phyloP scores from a whole-genome alignment of 2,113 vertebrate genomes.

The Stigmatopora nigra region DNA sequence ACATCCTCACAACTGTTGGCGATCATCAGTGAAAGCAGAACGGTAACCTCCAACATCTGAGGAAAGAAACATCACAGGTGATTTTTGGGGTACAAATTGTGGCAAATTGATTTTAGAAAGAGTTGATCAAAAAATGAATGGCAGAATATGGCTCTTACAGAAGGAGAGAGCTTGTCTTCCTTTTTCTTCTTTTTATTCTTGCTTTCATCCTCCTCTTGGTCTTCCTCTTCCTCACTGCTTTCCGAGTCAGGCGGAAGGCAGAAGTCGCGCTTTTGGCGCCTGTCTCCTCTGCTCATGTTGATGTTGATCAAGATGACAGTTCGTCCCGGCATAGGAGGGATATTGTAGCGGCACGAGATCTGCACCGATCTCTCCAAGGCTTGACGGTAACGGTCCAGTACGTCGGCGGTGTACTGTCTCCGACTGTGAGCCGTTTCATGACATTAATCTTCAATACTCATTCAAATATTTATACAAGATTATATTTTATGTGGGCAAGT shows the following conservation, averaged over 20 bases:
- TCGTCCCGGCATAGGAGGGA: slow-evolving; percentile 76
- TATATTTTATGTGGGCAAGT: not conserved
- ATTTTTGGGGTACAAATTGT: not conserved
- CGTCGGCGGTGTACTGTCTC: slow-evolving; percentile 25
- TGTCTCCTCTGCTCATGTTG: fast-evolving
- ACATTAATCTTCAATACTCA: not conserved
- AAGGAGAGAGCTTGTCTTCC: slow-evolving; percentile 25
- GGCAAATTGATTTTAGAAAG: not conserved
- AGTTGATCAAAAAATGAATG: too few relatives aligned
- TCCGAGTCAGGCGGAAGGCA: slow-evolving; percentile 26
- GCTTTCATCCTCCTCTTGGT: not conserved
- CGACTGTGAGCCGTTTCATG: slow-evolving; percentile 50
- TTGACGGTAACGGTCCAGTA: slow-evolving; percentile 70
- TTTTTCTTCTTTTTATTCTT: not conserved
- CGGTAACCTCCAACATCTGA: slow-evolving; percentile 57
- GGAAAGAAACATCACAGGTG: not conserved
- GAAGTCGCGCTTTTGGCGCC: slow-evolving; percentile 45
- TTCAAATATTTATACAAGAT: not conserved
- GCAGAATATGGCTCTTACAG: slow-evolving; percentile 33
- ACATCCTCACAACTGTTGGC: slow-evolving; percentile 62
- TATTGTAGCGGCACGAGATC: slow-evolving; percentile 74
- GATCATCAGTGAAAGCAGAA: slow-evolving; percentile 71
- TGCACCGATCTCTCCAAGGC: slow-evolving; percentile 77
- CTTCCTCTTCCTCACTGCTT: not conserved
- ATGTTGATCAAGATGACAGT: slow-evolving; percentile 65